Evolutionary conservation across 1,140 invertebrate species (phyloP), one percentile per base, ranked within the genome.

Genomic region (Neotoxoptera formosana): DNA sequence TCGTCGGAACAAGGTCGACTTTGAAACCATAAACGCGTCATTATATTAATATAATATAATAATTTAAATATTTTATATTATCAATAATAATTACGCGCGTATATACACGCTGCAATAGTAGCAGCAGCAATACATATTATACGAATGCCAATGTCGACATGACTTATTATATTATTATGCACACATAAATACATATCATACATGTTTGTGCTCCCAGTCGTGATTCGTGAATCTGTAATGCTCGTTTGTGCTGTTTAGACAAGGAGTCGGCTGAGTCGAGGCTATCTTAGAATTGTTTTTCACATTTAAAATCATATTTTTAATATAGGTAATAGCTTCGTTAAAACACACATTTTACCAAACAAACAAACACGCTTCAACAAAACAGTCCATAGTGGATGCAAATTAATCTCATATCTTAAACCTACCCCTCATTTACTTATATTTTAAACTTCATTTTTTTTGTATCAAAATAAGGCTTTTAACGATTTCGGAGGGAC

Each of bases 41-140:
- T 76, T 76, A 76, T 76, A n/a, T n/a, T n/a, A 76, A n/a, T 76
- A 76, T 56, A 56, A 56, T 67, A 67, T 67, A 60, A 25, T 67
- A n/a, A n/a, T n/a, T n/a, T n/a, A n/a, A 67, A 67, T 67, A 67
- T 17, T n/a, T 67, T n/a, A 76, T 76, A n/a, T n/a, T n/a, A 76
- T 76, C 60, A 76, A 76, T 76, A 76, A 76, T 76, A n/a, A n/a
- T 76, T 76, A 14, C 60, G 14, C 60, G 14, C 4, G 11, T 76
- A 7, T 76, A 17, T 23, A 56, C 25, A 67, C 11, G 14, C n/a
- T 41, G 41, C 41, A 41, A 41, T 4, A 41, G n/a, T 30, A 7
- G n/a, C n/a, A 34, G n/a, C 17, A n/a, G n/a, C n/a, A n/a, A n/a
- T n/a, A n/a, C n/a, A n/a, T n/a, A n/a, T n/a, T 21, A 23, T 76